Evolutionary conservation across 2,797 vertebrate species (phyloP).

Genomic region (Etheostoma perlongum): DNA sequence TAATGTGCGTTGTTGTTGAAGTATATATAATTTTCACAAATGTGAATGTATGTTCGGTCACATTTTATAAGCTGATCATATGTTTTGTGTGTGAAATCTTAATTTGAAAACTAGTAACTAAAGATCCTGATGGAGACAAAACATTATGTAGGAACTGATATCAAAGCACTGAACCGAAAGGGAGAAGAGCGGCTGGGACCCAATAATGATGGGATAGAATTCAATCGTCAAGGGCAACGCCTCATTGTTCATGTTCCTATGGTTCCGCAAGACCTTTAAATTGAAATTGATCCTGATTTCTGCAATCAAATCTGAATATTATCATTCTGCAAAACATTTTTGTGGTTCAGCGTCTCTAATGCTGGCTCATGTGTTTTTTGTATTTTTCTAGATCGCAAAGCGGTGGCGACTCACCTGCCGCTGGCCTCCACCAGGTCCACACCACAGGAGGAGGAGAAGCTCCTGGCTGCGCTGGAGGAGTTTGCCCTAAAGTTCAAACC

Average conservation of each 20-base stretch:
- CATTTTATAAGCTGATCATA: too few relatives aligned
- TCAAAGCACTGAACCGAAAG: background rate
- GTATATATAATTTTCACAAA: background rate
- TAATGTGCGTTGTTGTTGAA: too few relatives aligned
- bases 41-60: too few relatives aligned
- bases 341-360: background rate
- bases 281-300: background rate
- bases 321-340: background rate
- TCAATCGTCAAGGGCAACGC: too few relatives aligned
- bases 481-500: conserved; percentile 84
- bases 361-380: background rate
- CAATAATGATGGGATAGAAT: too few relatives aligned
- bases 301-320: background rate
- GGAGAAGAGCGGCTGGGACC: background rate
- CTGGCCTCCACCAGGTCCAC: conserved; percentile 83
- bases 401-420: conserved; percentile 85
- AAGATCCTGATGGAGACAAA: too few relatives aligned
- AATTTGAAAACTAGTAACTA: too few relatives aligned
- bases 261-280: background rate
- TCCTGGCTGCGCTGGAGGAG: conserved; percentile 79
- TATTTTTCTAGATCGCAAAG: conserved; percentile 82
- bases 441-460: conserved; percentile 81
- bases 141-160: background rate
- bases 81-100: too few relatives aligned
- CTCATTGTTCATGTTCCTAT: too few relatives aligned